phyloP scores from a whole-genome alignment of 2,797 vertebrate genomes.

The Mionectes olivaceus region DNA sequence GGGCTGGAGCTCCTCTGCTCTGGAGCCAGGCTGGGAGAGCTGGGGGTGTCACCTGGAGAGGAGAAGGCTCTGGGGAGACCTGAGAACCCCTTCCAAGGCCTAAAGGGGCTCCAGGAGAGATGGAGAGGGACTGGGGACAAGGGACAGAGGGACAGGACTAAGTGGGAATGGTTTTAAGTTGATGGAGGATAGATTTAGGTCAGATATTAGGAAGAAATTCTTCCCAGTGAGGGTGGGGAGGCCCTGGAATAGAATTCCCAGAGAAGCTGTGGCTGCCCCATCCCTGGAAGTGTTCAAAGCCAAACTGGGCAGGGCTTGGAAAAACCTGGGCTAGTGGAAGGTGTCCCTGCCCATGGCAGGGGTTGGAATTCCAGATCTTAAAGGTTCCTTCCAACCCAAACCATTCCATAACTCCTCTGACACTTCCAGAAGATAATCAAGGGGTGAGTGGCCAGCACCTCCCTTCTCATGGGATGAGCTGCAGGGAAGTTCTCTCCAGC shows the following conservation, averaged over 20 bases:
- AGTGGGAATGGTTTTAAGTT: neutral
- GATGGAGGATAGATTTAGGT: rapidly evolving
- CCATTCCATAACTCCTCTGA: neutral
- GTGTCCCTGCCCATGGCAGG: too few relatives aligned
- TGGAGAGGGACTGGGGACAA: neutral
- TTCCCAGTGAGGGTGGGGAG: rapidly evolving
- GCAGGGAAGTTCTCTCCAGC: neutral
- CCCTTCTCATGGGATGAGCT: neutral
- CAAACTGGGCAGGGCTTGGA: rapidly evolving
- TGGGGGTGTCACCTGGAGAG: neutral
- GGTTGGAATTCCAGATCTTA: neutral
- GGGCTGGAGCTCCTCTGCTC: neutral
- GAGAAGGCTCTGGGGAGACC: rapidly evolving
- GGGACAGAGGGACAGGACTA: rapidly evolving
- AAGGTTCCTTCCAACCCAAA: neutral
- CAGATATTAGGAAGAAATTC: neutral
- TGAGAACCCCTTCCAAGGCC: rapidly evolving
- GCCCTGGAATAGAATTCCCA: rapidly evolving
- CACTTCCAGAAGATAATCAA: neutral
- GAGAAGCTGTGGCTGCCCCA: neutral
- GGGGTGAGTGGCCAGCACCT: neutral
- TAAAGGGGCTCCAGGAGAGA: neutral
- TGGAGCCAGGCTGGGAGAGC: neutral
- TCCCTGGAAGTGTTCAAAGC: neutral
- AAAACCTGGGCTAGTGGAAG: rapidly evolving